These are phyloP conservation scores for Lepus americanus DNA, from an alignment of 2,113 vertebrate species.

Conservation along the genomic window DNA sequence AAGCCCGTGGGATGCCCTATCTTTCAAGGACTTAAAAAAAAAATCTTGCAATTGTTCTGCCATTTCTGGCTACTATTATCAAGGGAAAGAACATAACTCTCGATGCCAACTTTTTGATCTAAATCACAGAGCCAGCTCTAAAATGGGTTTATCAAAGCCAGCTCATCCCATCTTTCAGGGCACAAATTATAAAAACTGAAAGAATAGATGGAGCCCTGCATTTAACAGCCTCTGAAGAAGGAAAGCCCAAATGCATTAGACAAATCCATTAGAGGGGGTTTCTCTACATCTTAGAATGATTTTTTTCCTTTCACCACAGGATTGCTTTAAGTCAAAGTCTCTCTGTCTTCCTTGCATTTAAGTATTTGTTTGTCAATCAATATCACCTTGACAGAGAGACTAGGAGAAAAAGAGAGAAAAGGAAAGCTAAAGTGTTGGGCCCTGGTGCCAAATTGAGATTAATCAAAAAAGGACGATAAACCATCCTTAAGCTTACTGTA, in stretches of 20 bases:
- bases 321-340: constrained; percentile 42
- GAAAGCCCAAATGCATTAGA: background rate
- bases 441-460: constrained; percentile 33
- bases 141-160: constrained; percentile 73
- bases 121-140: constrained; percentile 52
- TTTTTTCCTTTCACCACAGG: constrained; percentile 14
- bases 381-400: constrained; percentile 56
- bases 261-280: background rate
- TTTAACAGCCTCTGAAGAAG: background rate
- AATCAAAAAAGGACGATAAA: constrained; percentile 44
- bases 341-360: constrained; percentile 21
- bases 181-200: background rate
- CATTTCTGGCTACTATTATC: constrained; percentile 67
- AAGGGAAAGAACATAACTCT: constrained; percentile 66
- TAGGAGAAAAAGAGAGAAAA: background rate
- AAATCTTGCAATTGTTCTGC: constrained; percentile 39
- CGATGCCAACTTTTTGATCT: constrained; percentile 50
- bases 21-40: constrained; percentile 60
- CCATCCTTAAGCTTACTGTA: constrained; percentile 30
- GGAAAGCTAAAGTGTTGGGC: constrained; percentile 4
- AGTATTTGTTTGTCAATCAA: constrained; percentile 66
- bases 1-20: background rate
- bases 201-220: background rate
- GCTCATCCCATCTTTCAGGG: constrained; percentile 12
- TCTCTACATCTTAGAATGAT: constrained; percentile 25